Base-by-base conservation (phyloP, 2,888 invertebrate species). In the Dryobota labecula region DNA sequence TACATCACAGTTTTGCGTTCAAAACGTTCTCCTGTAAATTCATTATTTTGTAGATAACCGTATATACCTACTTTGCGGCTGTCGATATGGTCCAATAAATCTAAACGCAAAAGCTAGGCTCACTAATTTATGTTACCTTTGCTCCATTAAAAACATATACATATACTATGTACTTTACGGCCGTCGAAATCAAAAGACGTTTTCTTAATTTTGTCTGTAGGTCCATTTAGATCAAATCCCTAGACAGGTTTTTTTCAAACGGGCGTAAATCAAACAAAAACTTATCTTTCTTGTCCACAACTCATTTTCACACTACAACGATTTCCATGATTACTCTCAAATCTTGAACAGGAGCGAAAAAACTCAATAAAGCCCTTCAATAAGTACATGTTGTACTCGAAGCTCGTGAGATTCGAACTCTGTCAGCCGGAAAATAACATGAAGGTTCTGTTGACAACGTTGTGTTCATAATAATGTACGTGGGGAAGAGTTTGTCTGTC, bases 391-490 rank as follows among this genome's bases (percentile, higher is more conserved):
- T 53, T 68, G 68, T 58, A 70, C 27, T 65, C 38, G 30, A 33
- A 67, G 36, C 15, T 66, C 45, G 51, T 5, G n/a, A 33, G 63
- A 58, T 63, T 65, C 13, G 38, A 45, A 43, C 13, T 36, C 27
- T 60, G 60, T 66, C 80, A 76, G 18, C 54, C 36, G 76, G 70
- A 79, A 83, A 76, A 83, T 80, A 76, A 71, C 69, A 70, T 24
- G 47, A 76, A 53, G 53, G 41, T 33, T 56, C 8, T 53, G 62
- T 70, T 76, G 62, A 76, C 76, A 80, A 80, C 64, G 41, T 57
- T 53, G 33, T 53, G 36, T 18, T 68, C 33, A 54, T 64, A 63
- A 75, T 75, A n/a, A n/a, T n/a, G n/a, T n/a, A n/a, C 41, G 38
- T n/a, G 4, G 33, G 33, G 11, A 41, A 41, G 9, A 36, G 53